Evolutionary conservation across 92 coral and sea anemone genomes (phyloP).

Genomic region (Epizoanthus rinbou): DNA sequence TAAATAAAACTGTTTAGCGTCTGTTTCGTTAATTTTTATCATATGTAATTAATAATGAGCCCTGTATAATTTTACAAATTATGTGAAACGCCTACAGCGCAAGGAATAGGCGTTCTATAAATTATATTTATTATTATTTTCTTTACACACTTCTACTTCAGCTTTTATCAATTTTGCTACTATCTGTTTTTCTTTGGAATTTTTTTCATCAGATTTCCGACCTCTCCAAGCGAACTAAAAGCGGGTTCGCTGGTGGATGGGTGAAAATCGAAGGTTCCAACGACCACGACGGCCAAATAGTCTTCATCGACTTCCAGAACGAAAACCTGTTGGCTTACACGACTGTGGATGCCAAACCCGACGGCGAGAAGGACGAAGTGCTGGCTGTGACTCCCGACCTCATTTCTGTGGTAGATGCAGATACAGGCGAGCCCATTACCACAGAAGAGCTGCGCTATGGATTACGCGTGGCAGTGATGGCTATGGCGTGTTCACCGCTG

Average conservation of each 20-base stretch:
- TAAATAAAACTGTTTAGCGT: no score
- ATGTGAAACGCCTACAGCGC: no score
- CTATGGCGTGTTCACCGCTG: constrained; percentile 73
- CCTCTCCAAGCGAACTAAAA: constrained; percentile 73
- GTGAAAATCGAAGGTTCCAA: constrained; percentile 67
- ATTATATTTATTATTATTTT: no score
- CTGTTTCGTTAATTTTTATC: no score
- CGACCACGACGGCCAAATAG: constrained; percentile 36
- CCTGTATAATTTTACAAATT: no score
- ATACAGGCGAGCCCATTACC: constrained; percentile 87
- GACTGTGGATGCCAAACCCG: constrained; percentile 28
- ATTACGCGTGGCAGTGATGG: constrained; percentile 85
- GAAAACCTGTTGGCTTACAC: constrained; percentile 82
- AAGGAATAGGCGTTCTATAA: no score
- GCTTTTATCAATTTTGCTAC: not conserved
- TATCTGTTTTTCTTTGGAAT: not conserved
- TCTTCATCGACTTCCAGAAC: constrained; percentile 83
- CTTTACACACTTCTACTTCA: no score
- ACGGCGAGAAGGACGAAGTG: constrained; percentile 61
- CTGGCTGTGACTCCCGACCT: constrained; percentile 88
- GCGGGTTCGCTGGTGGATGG: constrained; percentile 77
- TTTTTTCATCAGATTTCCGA: constrained; percentile 67
- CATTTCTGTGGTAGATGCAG: constrained; percentile 84
- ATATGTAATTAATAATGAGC: no score
- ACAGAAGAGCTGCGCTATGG: constrained; percentile 96